Conservation (phyloP, 2,113 vertebrate genomes). For the Takifugu bimaculatus region DNA sequence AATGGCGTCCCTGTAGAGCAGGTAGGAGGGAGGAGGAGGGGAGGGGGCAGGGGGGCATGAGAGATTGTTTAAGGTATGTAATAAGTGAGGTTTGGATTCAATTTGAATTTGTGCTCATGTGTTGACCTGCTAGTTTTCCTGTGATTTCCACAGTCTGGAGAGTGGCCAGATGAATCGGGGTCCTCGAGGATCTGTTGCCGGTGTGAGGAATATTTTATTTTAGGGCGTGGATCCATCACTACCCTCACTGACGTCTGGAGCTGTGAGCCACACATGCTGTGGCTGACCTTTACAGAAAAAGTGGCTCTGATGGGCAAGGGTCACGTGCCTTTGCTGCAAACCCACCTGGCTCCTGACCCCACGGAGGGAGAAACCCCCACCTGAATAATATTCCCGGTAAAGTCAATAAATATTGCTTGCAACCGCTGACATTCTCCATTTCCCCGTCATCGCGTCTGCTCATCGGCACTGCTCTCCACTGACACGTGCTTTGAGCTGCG, state of each 20-base stretch:
- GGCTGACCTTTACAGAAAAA: not conserved
- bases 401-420: conserved; percentile 31
- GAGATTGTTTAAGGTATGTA: conserved; percentile 18
- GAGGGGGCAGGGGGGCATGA: not conserved
- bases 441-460: not conserved
- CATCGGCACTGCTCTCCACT: conserved; percentile 1
- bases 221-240: not conserved
- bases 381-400: not conserved
- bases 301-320: conserved; percentile 4
- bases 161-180: not conserved
- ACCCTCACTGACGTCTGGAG: not conserved
- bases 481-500: conserved; percentile 1
- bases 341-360: conserved; percentile 20
- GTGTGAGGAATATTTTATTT: not conserved
- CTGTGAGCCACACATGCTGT: conserved; percentile 12
- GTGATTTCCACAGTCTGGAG: not conserved
- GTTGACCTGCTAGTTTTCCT: too few relatives aligned
- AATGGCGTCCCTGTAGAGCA: conserved; percentile 51
- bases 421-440: conserved; percentile 12
- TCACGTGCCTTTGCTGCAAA: conserved; percentile 24
- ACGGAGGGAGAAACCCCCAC: conserved; percentile 3
- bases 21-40: not conserved
- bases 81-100: not conserved
- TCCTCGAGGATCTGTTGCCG: not conserved
- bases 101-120: too few relatives aligned